Evolutionary conservation across 1,140 invertebrate genomes (phyloP).

Genomic region (Yoshiicerus persimilis): DNA sequence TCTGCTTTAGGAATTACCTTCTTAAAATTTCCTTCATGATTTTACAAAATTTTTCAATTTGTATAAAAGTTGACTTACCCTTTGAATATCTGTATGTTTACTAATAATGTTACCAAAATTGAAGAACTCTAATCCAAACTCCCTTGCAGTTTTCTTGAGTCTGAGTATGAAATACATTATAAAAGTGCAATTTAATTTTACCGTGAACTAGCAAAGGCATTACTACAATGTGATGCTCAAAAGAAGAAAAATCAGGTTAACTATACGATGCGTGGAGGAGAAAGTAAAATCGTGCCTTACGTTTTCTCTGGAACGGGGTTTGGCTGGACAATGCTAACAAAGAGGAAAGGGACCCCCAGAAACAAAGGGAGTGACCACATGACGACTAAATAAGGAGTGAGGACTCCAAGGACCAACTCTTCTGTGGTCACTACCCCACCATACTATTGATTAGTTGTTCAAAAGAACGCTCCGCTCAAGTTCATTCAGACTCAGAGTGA

Average conservation of each 20-base stretch:
- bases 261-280: background rate
- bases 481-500: background rate
- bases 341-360: background rate
- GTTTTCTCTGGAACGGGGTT: background rate
- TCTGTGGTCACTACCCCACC: background rate
- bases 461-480: constrained; percentile 20
- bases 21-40: too few species aligned
- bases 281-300: background rate
- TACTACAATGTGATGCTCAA: too few species aligned
- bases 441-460: background rate
- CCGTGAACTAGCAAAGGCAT: too few species aligned
- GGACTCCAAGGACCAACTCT: background rate
- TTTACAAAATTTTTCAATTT: too few species aligned
- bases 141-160: constrained; percentile 85
- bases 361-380: background rate
- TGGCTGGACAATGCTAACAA: background rate
- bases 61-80: constrained; percentile 30
- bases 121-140: constrained; percentile 85
- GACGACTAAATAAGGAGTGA: background rate
- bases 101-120: constrained; percentile 81
- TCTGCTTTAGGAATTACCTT: too few species aligned
- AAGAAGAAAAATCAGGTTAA: background rate
- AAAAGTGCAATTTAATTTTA: too few species aligned
- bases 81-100: constrained; percentile 55
- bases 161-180: constrained; percentile 56